phyloP scores from a whole-genome alignment of 2,888 invertebrate genomes.

The Acrocyrtus sp. region DNA sequence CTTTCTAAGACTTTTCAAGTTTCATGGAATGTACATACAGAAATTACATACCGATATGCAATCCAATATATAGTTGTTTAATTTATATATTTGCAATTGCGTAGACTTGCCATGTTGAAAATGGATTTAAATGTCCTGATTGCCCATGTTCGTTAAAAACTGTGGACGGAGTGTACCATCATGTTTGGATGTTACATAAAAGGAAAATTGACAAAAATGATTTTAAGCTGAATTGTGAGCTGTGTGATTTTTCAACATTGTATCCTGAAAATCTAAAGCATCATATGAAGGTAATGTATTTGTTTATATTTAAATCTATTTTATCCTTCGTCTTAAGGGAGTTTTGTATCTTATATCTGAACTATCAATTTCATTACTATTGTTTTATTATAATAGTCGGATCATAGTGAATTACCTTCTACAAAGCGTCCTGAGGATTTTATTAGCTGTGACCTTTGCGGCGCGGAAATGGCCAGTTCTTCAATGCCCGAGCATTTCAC shows the following conservation, averaged over 20 bases:
- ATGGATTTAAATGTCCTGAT: slow-evolving; percentile 1
- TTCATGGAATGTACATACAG: neutral
- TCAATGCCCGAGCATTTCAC: too few relatives aligned
- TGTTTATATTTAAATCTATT: too few relatives aligned
- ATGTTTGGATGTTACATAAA: slow-evolving; percentile 8
- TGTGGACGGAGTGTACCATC: neutral
- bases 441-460: too few relatives aligned
- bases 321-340: too few relatives aligned
- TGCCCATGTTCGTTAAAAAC: slow-evolving; percentile 14
- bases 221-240: slow-evolving; percentile 5
- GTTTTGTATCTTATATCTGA: too few relatives aligned
- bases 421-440: too few relatives aligned
- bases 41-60: neutral
- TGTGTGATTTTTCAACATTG: slow-evolving; percentile 5
- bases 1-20: too few relatives aligned
- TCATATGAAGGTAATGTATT: slow-evolving; percentile 7
- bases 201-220: neutral
- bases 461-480: too few relatives aligned
- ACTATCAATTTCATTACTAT: too few relatives aligned
- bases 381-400: too few relatives aligned
- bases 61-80: neutral
- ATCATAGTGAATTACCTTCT: too few relatives aligned
- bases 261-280: neutral
- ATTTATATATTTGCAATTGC: too few relatives aligned
- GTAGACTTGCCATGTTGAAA: slow-evolving; percentile 9